A percentile compares a stretch with the other conserved stretches of the same genome.
These are phyloP conservation scores for Eupithecia pulchellata DNA, from an alignment of 2,888 invertebrate genomes.

Conservation along the genomic window DNA sequence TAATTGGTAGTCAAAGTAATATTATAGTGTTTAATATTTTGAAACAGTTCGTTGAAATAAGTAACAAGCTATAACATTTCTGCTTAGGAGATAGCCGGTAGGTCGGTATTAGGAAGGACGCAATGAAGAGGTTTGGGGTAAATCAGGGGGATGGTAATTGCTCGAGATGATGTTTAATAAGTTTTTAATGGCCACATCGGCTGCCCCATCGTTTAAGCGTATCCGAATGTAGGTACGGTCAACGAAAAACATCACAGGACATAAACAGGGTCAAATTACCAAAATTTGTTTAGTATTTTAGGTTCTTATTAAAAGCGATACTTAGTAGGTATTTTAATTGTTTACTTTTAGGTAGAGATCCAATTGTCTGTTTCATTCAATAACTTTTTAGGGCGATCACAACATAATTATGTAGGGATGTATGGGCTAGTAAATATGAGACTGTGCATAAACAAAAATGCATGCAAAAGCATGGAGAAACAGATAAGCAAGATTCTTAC, in stretches of 20 bases:
- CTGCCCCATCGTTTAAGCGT: conserved; percentile 73
- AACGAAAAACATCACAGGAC: neutral
- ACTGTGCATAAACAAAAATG: no score
- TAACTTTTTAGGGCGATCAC: no score
- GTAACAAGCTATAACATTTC: neutral
- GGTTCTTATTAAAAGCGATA: neutral
- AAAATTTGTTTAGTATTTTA: neutral
- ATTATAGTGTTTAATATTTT: no score
- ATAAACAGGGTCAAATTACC: neutral
- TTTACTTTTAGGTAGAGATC: neutral
- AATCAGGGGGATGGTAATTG: conserved; percentile 80
- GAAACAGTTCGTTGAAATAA: neutral
- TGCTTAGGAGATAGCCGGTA: neutral
- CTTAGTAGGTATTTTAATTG: neutral
- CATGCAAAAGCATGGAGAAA: no score
- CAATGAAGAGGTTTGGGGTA: conserved; percentile 29
- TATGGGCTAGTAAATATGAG: no score
- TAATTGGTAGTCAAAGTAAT: no score
- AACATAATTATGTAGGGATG: no score
- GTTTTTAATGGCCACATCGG: conserved; percentile 87
- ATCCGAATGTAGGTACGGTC: conserved; percentile 50
- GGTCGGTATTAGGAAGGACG: conserved; percentile 16
- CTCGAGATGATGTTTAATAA: conserved; percentile 88
- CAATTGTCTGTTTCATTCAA: no score
- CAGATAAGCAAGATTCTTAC: no score